A percentile compares a stretch with the other conserved stretches of the same genome.
These are phyloP conservation scores for Scolanthus callimorphus DNA, from an alignment of 92 coral and sea anemone genomes.

Conservation along the genomic window DNA sequence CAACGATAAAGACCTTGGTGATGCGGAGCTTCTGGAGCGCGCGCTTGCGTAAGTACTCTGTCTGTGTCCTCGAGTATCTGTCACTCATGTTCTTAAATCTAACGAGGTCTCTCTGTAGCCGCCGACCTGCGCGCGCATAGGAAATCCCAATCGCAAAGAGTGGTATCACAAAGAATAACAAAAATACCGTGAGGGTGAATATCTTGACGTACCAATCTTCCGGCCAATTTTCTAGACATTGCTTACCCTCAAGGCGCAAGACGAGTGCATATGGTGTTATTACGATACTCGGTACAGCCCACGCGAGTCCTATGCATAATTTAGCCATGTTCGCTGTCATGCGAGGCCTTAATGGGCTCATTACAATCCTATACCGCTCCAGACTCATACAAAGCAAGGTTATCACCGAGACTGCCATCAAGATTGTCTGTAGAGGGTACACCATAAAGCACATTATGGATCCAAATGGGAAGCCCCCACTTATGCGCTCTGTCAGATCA, in stretches of 20 bases:
- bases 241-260: constrained; percentile 42
- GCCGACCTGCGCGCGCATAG: constrained; percentile 75
- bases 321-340: constrained; percentile 39
- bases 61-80: constrained; percentile 19
- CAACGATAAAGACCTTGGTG: constrained; percentile 76
- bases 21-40: constrained; percentile 64
- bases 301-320: constrained; percentile 47
- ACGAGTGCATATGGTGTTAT: constrained; percentile 77
- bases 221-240: constrained; percentile 88
- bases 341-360: constrained; percentile 70
- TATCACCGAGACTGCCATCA: constrained; percentile 86
- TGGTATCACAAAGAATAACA: constrained; percentile 76
- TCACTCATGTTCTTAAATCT: constrained; percentile 36
- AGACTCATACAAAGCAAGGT: constrained; percentile 87
- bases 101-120: constrained; percentile 48
- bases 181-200: constrained; percentile 73
- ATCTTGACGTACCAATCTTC: constrained; percentile 57
- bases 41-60: constrained; percentile 27
- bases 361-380: constrained; percentile 78
- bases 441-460: constrained; percentile 75
- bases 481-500: constrained; percentile 56
- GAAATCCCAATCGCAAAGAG: constrained; percentile 69
- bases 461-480: constrained; percentile 79
- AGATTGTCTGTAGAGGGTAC: constrained; percentile 84
- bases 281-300: constrained; percentile 68